Conservation (phyloP, 2,888 invertebrate genomes). For the Pseudococcus viburni region DNA sequence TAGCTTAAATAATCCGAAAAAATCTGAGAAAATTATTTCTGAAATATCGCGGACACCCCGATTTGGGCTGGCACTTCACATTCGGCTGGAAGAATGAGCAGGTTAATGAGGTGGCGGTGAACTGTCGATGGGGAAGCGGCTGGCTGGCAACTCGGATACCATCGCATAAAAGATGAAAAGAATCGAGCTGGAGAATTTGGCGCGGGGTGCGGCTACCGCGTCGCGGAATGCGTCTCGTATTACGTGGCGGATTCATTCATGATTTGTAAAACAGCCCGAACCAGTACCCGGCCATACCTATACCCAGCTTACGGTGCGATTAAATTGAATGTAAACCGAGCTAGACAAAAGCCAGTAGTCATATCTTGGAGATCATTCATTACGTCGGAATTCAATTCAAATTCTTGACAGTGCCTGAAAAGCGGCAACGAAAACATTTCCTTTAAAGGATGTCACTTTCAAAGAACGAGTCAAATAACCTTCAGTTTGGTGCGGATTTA, state of each 20-base stretch:
- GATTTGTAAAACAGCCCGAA: constrained; percentile 41
- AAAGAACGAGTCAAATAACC: constrained; percentile 62
- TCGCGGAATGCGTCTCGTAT: constrained; percentile 21
- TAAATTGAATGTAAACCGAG: constrained; percentile 55
- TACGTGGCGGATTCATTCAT: constrained; percentile 50
- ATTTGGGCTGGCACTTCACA: neutral
- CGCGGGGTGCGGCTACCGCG: neutral
- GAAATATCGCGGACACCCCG: too few species aligned
- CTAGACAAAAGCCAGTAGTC: constrained; percentile 62
- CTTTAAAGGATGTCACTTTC: constrained; percentile 62
- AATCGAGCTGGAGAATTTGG: neutral
- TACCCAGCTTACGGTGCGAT: neutral
- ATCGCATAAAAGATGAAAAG: neutral
- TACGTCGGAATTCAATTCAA: constrained; percentile 63
- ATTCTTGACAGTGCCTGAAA: constrained; percentile 58
- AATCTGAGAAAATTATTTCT: too few species aligned
- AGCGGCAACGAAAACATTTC: constrained; percentile 61
- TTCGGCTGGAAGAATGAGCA: neutral
- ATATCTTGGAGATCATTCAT: constrained; percentile 54
- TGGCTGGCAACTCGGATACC: neutral
- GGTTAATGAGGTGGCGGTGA: neutral
- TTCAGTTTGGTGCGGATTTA: constrained; percentile 58
- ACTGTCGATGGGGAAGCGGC: neutral
- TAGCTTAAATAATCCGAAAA: too few species aligned
- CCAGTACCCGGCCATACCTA: neutral